Percentiles rank a stretch among this genome's conserved stretches.
Conservation (phyloP, 2,888 invertebrate genomes). For the Hydriomena furcata region DNA sequence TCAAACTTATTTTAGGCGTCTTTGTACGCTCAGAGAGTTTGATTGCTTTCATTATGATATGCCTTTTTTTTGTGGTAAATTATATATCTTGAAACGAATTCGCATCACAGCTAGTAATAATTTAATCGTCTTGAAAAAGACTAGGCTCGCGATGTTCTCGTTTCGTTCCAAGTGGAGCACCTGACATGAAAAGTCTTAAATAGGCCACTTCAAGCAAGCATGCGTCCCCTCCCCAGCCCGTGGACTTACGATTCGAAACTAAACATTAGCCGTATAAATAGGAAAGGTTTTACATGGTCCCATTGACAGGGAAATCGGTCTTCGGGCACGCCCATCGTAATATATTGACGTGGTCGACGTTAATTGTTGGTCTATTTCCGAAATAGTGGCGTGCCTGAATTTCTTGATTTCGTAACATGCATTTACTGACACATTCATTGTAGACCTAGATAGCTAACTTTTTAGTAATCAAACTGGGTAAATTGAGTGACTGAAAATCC, state of each 20-base stretch:
- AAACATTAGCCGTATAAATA: conserved; percentile 21
- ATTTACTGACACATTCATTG: neutral
- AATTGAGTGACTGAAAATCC: neutral
- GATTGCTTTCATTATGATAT: conserved; percentile 30
- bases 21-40: conserved; percentile 28
- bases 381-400: conserved; percentile 24
- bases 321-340: conserved; percentile 21
- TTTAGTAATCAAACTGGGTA: conserved; percentile 2
- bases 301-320: conserved; percentile 28
- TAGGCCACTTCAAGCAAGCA: conserved; percentile 13
- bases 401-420: conserved; percentile 15
- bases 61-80: conserved; percentile 26
- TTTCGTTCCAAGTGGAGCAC: conserved; percentile 15
- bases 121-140: conserved; percentile 14
- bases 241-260: conserved; percentile 6
- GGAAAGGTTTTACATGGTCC: conserved; percentile 16
- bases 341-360: conserved; percentile 26
- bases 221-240: conserved; percentile 6
- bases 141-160: conserved; percentile 12
- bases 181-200: conserved; percentile 23
- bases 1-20: conserved; percentile 28
- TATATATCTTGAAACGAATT: conserved; percentile 11
- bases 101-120: conserved; percentile 12
- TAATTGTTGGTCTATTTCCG: conserved; percentile 32
- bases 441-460: neutral